A percentile compares a stretch with the other conserved stretches of the same genome.
phyloP scores from a whole-genome alignment of 2,113 vertebrate species.

The Lipotes vexillifer region DNA sequence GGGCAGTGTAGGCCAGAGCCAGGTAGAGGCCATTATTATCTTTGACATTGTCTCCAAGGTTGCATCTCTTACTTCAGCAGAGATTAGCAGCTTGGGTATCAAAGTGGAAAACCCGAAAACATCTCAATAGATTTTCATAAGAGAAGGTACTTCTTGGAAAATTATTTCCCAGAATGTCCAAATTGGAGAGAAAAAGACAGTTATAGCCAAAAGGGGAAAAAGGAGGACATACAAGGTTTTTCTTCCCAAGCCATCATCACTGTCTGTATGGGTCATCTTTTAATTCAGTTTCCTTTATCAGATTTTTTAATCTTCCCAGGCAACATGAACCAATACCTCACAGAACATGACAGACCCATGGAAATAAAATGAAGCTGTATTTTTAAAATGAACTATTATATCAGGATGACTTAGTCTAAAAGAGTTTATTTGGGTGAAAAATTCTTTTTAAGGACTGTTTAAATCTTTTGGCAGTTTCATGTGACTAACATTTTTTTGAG shows the following conservation, averaged over 20 bases:
- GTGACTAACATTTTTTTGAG: conserved; percentile 11
- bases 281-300: background rate
- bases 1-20: background rate
- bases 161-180: background rate
- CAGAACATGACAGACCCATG: background rate
- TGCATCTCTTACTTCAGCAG: background rate
- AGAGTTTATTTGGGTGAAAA: background rate
- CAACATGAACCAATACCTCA: background rate
- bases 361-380: background rate
- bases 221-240: background rate
- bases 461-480: conserved; percentile 26
- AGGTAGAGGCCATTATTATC: background rate
- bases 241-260: background rate
- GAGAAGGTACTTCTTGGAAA: conserved; percentile 10
- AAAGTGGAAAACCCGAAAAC: background rate
- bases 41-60: background rate
- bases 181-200: background rate
- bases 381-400: background rate
- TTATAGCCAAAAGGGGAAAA: background rate
- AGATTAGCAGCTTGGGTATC: background rate
- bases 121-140: background rate
- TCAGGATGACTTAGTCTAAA: background rate
- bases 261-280: background rate
- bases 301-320: background rate
- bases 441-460: background rate